Base-by-base conservation (phyloP, 2,113 vertebrate species). In the Colistium nudipinnis region DNA sequence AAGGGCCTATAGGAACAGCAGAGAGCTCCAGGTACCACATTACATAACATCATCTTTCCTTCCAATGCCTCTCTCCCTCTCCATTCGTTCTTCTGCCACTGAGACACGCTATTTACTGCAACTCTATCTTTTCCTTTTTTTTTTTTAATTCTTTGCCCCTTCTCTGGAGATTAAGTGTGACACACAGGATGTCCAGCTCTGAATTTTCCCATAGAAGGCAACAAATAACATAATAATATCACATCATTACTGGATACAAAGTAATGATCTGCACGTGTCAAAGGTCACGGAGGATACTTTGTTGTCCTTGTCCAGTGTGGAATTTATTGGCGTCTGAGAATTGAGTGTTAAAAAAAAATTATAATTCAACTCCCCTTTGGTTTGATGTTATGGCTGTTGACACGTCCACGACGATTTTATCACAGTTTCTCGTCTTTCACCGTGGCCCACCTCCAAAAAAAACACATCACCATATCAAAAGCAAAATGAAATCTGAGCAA, bases 1-100 rank as follows among this genome's bases (percentile, higher is more conserved):
- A 43, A 47, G 62, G 63, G 62, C 64, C 70, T 68, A 54, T 60
- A 54, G 49, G 62, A 52, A 80, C 44, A 76, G 35, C 44, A 56
- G 61, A 55, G 65, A 70, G 47, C 54, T 74, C 48, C 74, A 77
- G 74, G 70, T 79, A 75, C 56, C 45, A n/a, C 7, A 27, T 87
- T 84, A 88, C 72, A 76, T 83, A 83, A 87, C 8, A 74, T 45
- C 49, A 68, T 14, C 57, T 54, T 72, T 79, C 68, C 68, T 57
- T 70, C 65, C 24, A 74, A 38, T n/a, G n/a, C 16, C 1, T 22
- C 24, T 2, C 20, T 36, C 45, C 66, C 67, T 73, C 74, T 82
- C 59, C 63, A 65, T 63, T 65, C 55, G 60, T 63, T 62, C 38
- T 39, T 55, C 14, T 65, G 61, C 41, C 62, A 48, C 64, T 36